Percentiles rank a stretch among this genome's conserved stretches.
These are phyloP conservation scores for Varanus komodoensis DNA, from an alignment of 2,113 vertebrate species.

Conservation along the genomic window DNA sequence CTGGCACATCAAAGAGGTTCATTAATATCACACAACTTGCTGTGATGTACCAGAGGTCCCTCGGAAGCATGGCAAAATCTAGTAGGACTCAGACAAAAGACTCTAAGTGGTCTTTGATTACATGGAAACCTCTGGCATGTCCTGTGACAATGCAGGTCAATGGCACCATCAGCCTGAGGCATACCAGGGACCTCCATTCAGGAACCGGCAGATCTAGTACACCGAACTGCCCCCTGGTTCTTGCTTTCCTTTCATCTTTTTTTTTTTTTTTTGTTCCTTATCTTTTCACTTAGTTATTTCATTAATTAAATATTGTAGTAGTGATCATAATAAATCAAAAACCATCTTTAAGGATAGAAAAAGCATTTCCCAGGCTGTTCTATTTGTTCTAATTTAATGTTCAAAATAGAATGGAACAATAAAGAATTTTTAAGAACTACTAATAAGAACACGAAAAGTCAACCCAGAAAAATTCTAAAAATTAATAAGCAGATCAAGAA, in stretches of 20 bases:
- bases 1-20: not conserved
- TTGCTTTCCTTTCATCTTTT: not conserved
- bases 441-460: not conserved
- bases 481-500: not conserved
- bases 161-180: not conserved
- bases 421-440: too few relatives aligned
- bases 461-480: not conserved
- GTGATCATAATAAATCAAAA: too few relatives aligned
- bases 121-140: not conserved
- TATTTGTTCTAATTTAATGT: not conserved
- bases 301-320: not conserved
- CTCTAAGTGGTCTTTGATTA: not conserved
- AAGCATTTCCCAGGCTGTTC: not conserved
- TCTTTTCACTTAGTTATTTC: not conserved
- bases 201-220: not conserved
- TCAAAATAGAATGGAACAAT: not conserved
- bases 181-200: not conserved
- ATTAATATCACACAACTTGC: not conserved
- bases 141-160: not conserved
- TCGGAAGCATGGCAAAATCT: not conserved
- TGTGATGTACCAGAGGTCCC: not conserved
- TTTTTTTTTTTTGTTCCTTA: not conserved
- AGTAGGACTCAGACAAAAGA: not conserved
- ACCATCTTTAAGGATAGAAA: too few relatives aligned
- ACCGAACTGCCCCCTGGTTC: too few relatives aligned